A percentile compares a stretch with the other conserved stretches of the same genome.
Conservation (phyloP, 2,797 vertebrate species). For the Arrhamphus sclerolepis region DNA sequence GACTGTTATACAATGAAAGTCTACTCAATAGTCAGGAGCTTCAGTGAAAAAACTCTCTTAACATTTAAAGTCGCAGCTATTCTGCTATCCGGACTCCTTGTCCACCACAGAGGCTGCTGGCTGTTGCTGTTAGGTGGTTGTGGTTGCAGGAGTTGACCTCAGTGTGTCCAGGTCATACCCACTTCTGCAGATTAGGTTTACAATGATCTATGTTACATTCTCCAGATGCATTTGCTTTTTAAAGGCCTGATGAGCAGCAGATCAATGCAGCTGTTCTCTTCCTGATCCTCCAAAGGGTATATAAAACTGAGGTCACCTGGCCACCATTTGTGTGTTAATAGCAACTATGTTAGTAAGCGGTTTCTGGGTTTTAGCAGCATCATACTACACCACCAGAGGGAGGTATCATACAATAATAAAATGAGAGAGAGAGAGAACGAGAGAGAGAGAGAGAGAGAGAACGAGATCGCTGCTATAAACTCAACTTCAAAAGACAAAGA, state of each 20-base stretch:
- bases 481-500: slow-evolving; percentile 40
- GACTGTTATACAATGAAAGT: neutral
- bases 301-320: slow-evolving; percentile 46
- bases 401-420: slow-evolving; percentile 20
- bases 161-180: slow-evolving; percentile 24
- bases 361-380: neutral
- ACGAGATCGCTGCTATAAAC: slow-evolving; percentile 3
- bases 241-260: slow-evolving; percentile 36
- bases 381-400: slow-evolving; percentile 60
- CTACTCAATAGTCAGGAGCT: neutral
- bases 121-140: slow-evolving; percentile 5
- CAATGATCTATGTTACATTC: slow-evolving; percentile 54
- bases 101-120: neutral
- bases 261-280: slow-evolving; percentile 59
- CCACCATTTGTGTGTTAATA: slow-evolving; percentile 33
- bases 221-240: slow-evolving; percentile 43
- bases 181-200: slow-evolving; percentile 67
- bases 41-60: neutral
- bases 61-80: neutral
- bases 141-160: slow-evolving; percentile 36
- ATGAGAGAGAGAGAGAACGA: too few relatives aligned
- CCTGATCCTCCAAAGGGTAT: slow-evolving; percentile 53
- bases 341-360: slow-evolving; percentile 37
- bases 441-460: neutral
- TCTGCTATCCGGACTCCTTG: neutral